These are phyloP conservation scores for Falco peregrinus DNA, from an alignment of 2,797 vertebrate species.

Conservation along the genomic window DNA sequence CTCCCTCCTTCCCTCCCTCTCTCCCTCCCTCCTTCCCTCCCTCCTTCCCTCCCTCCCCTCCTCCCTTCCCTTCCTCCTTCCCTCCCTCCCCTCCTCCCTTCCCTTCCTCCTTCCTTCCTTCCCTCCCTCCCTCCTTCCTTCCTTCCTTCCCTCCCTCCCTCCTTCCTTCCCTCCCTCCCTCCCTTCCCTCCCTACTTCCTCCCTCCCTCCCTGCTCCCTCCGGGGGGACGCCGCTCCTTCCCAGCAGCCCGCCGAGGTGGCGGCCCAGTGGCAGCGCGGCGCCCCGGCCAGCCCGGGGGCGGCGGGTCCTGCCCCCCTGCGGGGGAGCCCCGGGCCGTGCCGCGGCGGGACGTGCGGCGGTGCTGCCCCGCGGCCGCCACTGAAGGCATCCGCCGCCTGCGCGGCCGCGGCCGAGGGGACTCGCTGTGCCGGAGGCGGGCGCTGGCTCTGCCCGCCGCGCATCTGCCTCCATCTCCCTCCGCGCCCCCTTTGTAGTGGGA, in stretches of 20 bases:
- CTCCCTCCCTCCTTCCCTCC: not conserved
- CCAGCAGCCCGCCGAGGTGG: constrained; percentile 52
- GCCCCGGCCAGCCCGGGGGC: constrained; percentile 63
- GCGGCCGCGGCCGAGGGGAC: not conserved
- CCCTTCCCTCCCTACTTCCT: too few relatives aligned
- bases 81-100: too few relatives aligned
- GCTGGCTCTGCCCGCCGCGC: not conserved
- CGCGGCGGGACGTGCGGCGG: too few relatives aligned
- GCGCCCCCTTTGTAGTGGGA: constrained; percentile 7
- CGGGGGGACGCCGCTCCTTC: constrained; percentile 57
- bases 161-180: too few relatives aligned
- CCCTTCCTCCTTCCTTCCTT: too few relatives aligned
- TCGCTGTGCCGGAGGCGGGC: not conserved
- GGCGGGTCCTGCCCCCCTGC: not conserved
- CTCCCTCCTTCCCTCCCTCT: too few relatives aligned
- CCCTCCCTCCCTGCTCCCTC: not conserved
- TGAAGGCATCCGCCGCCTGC: constrained; percentile 9
- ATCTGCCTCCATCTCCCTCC: not conserved
- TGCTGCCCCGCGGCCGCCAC: too few relatives aligned
- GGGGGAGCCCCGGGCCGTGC: too few relatives aligned
- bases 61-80: too few relatives aligned
- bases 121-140: too few relatives aligned
- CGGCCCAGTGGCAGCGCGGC: constrained; percentile 73
- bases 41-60: too few relatives aligned
- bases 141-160: too few relatives aligned